Conservation (phyloP, 2,888 invertebrate species). For the Chrysolina americana region DNA sequence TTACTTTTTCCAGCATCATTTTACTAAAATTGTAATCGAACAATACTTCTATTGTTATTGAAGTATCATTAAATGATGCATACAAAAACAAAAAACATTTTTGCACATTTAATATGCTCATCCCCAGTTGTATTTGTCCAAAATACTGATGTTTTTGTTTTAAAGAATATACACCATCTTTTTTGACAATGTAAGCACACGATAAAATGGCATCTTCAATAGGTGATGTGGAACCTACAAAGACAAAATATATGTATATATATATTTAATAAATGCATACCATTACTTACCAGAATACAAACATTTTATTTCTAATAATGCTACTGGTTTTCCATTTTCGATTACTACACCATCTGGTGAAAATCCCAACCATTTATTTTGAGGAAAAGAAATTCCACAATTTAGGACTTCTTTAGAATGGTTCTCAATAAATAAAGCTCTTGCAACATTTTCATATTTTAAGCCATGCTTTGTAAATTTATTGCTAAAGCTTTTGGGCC, state of each 20-base stretch:
- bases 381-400: conserved; percentile 26
- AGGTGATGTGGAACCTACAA: conserved; percentile 5
- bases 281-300: conserved; percentile 26
- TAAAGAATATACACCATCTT: conserved; percentile 6
- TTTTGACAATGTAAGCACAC: conserved; percentile 9
- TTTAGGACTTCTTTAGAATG: conserved; percentile 24
- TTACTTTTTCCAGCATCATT: conserved; percentile 11
- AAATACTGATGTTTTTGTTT: neutral
- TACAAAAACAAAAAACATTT: conserved; percentile 9
- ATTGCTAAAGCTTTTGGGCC: conserved; percentile 8
- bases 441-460: conserved; percentile 27
- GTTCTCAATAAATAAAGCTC: conserved; percentile 23
- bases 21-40: conserved; percentile 7
- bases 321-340: conserved; percentile 22
- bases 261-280: conserved; percentile 16
- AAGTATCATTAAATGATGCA: conserved; percentile 6
- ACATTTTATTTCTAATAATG: conserved; percentile 25
- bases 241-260: neutral
- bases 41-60: conserved; percentile 5
- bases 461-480: conserved; percentile 27
- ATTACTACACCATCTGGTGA: conserved; percentile 26
- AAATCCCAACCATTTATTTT: conserved; percentile 26
- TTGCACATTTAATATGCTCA: conserved; percentile 13
- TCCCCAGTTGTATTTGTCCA: conserved; percentile 11
- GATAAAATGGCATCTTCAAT: conserved; percentile 13